These are phyloP conservation scores for Tor tambroides DNA, from an alignment of 2,113 vertebrate species.

Conservation along the genomic window DNA sequence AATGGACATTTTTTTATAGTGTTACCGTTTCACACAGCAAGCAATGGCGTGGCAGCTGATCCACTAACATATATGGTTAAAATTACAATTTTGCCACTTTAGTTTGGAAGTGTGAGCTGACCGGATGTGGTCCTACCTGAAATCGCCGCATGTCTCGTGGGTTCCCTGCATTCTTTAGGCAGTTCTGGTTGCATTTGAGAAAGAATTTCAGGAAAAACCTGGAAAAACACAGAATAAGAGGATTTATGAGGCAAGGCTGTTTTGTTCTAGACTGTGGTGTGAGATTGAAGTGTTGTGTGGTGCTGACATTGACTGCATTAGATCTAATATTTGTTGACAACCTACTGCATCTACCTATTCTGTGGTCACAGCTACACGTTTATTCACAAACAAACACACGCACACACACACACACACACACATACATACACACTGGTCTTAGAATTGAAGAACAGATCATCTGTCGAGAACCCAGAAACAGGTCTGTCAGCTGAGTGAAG, in stretches of 20 bases:
- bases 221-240: slow-evolving; percentile 63
- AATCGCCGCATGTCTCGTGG: slow-evolving; percentile 91
- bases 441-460: slow-evolving; percentile 82
- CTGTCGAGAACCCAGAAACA: slow-evolving; percentile 67
- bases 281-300: neutral
- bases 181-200: slow-evolving; percentile 93
- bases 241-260: neutral
- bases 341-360: neutral
- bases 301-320: neutral
- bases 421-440: slow-evolving; percentile 18
- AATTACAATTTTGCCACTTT: neutral
- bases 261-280: neutral
- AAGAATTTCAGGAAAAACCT: slow-evolving; percentile 94
- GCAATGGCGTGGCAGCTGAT: neutral
- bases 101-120: neutral
- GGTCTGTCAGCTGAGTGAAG: neutral
- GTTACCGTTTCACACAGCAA: neutral
- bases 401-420: too few relatives aligned
- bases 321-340: neutral
- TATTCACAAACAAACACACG: neutral
- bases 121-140: slow-evolving; percentile 74
- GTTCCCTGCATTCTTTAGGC: slow-evolving; percentile 92
- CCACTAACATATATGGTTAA: neutral
- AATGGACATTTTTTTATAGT: neutral
- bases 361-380: neutral